These are phyloP conservation scores for Adelognathus sp. DNA, from an alignment of 2,888 invertebrate genomes.

Conservation along the genomic window DNA sequence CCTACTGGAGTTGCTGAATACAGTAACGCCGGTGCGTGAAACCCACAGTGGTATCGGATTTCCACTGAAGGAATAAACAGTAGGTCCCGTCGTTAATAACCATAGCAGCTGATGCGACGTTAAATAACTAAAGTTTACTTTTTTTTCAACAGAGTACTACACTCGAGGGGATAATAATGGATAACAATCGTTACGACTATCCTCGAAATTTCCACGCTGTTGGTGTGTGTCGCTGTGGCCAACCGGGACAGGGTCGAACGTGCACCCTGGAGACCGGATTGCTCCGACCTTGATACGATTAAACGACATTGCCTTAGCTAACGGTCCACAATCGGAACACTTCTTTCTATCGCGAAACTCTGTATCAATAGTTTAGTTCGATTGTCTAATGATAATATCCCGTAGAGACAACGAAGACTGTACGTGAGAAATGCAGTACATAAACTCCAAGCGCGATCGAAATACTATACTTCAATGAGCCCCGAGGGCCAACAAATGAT, in stretches of 20 bases:
- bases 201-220: background rate
- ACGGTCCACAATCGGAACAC: background rate
- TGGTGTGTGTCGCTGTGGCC: background rate
- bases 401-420: background rate
- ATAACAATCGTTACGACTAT: background rate
- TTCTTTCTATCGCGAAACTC: background rate
- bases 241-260: background rate
- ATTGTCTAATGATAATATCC: background rate
- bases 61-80: too few species aligned
- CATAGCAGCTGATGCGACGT: too few species aligned
- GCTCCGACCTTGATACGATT: background rate
- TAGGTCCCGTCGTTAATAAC: too few species aligned
- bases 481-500: constrained; percentile 38
- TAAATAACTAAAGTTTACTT: too few species aligned
- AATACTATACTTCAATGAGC: constrained; percentile 41
- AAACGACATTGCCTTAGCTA: background rate
- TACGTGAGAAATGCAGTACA: constrained; percentile 42
- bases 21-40: too few species aligned
- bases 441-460: background rate
- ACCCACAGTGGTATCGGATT: too few species aligned
- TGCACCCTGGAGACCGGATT: background rate
- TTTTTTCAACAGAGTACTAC: too few species aligned
- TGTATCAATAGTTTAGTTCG: background rate
- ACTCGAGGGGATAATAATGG: background rate
- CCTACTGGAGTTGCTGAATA: too few species aligned